Percentiles rank a stretch among this genome's conserved stretches.
These are phyloP conservation scores for Hoplias malabaricus DNA, from an alignment of 2,113 vertebrate genomes.

Conservation along the genomic window DNA sequence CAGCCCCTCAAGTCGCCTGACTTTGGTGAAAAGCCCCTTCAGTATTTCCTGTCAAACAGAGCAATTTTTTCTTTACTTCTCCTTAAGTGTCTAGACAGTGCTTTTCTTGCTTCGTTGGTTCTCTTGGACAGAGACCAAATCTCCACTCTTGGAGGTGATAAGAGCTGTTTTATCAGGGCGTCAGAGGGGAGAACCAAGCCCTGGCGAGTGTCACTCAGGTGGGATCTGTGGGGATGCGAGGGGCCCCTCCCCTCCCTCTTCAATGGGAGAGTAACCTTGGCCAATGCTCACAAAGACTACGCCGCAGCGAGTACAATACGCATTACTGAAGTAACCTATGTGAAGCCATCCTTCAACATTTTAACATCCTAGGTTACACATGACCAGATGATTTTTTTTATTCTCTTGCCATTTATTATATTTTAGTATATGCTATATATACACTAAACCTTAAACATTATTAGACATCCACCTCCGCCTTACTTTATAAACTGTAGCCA, in stretches of 20 bases:
- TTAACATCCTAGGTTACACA: not conserved
- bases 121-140: conserved; percentile 79
- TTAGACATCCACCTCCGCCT: no score
- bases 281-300: conserved; percentile 45
- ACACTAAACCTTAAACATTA: no score
- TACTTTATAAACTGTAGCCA: no score
- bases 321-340: not conserved
- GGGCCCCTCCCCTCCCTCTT: conserved; percentile 57
- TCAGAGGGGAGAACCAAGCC: conserved; percentile 73
- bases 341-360: conserved; percentile 13
- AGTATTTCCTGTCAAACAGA: conserved; percentile 78
- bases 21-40: conserved; percentile 72
- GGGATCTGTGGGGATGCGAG: conserved; percentile 60
- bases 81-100: conserved; percentile 82
- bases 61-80: conserved; percentile 75
- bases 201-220: conserved; percentile 78
- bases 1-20: conserved; percentile 64
- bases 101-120: conserved; percentile 78
- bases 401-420: no score
- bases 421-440: no score
- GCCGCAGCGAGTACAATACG: not conserved
- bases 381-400: not conserved
- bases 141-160: conserved; percentile 75
- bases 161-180: conserved; percentile 75
- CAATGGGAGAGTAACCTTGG: conserved; percentile 59